A percentile compares a stretch with the other conserved stretches of the same genome.
These are phyloP conservation scores for Bettongia penicillata DNA, from an alignment of 2,113 vertebrate genomes.

Conservation along the genomic window DNA sequence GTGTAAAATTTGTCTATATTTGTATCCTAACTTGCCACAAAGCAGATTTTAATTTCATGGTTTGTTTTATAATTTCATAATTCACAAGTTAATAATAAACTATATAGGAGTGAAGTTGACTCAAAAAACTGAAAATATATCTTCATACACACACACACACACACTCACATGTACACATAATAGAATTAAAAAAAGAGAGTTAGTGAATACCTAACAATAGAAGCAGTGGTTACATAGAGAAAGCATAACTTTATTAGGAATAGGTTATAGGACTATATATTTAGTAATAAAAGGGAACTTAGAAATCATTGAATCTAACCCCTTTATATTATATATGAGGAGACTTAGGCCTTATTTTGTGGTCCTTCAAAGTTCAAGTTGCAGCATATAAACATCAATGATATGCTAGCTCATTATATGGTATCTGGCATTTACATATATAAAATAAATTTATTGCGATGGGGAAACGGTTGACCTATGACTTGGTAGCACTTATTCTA, in stretches of 20 bases:
- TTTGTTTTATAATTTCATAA: neutral
- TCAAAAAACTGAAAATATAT: neutral
- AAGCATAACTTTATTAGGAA: neutral
- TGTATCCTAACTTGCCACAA: neutral
- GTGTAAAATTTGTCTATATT: neutral
- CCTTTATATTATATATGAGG: neutral
- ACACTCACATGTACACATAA: neutral
- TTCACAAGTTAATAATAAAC: neutral
- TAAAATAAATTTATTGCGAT: neutral
- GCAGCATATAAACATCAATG: neutral
- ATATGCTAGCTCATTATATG: neutral
- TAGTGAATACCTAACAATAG: neutral
- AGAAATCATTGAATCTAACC: neutral
- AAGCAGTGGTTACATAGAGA: neutral
- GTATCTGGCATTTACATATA: neutral
- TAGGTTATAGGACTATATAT: neutral
- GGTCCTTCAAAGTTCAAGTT: neutral
- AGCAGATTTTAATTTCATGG: neutral
- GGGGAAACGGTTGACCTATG: neutral
- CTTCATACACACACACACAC: no score
- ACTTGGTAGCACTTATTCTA: neutral
- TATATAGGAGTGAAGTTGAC: neutral
- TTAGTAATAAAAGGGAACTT: neutral
- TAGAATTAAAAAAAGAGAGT: neutral
- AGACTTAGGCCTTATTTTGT: neutral